phyloP scores from a whole-genome alignment of 1,140 invertebrate species.

The Olivierus martensii region DNA sequence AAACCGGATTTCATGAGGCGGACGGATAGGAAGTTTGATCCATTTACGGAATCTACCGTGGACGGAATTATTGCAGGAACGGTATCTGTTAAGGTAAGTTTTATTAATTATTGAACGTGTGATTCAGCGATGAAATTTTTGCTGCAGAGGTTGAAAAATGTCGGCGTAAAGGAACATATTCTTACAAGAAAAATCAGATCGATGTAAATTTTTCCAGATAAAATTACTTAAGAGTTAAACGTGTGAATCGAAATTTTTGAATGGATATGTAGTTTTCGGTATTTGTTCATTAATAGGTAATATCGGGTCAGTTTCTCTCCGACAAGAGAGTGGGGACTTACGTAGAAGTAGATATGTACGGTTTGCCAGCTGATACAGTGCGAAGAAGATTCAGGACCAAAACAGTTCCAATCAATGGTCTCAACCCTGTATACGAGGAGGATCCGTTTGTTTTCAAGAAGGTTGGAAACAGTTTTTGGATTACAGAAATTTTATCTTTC shows the following conservation, averaged over 20 bases:
- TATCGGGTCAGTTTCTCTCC: constrained; percentile 81
- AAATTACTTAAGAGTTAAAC: no score
- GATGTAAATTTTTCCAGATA: not conserved
- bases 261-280: no score
- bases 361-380: constrained; percentile 93
- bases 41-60: constrained; percentile 97
- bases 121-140: no score
- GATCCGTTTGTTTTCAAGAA: constrained; percentile 98
- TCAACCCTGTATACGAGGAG: constrained; percentile 90
- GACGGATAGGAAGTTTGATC: constrained; percentile 86
- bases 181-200: not conserved
- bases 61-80: constrained; percentile 98
- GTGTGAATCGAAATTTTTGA: no score
- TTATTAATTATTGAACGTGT: no score
- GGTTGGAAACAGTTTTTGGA: constrained; percentile 19
- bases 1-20: constrained; percentile 98
- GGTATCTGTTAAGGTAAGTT: constrained; percentile 65
- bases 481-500: not conserved
- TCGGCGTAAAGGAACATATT: no score
- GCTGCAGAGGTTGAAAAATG: no score
- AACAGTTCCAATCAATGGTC: constrained; percentile 86
- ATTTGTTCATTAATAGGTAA: constrained; percentile 44
- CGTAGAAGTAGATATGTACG: constrained; percentile 99
- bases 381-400: constrained; percentile 79
- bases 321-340: constrained; percentile 94